phyloP scores from a whole-genome alignment of 2,797 vertebrate genomes.

The Ispidina picta region DNA sequence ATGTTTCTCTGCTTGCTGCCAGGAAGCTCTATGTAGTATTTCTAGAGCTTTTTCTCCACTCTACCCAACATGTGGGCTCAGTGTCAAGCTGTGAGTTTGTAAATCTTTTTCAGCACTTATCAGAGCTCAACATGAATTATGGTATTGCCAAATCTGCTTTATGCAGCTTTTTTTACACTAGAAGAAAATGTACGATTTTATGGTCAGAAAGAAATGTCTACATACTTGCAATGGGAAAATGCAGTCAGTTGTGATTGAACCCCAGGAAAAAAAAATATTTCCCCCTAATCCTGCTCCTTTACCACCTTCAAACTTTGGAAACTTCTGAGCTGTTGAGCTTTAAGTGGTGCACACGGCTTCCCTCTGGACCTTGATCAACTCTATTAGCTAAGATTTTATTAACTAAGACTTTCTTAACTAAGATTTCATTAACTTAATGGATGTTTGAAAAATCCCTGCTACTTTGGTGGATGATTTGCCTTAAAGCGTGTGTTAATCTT shows the following conservation, averaged over 20 bases:
- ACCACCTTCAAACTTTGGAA: slow-evolving; percentile 41
- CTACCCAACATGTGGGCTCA: slow-evolving; percentile 73
- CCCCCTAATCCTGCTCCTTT: not conserved
- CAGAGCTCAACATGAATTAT: slow-evolving; percentile 75
- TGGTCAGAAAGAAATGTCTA: slow-evolving; percentile 56
- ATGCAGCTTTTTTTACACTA: slow-evolving; percentile 45
- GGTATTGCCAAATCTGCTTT: slow-evolving; percentile 69
- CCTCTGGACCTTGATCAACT: slow-evolving; percentile 33
- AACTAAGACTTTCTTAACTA: slow-evolving; percentile 20
- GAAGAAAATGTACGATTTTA: slow-evolving; percentile 65
- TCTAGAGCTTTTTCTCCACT: slow-evolving; percentile 71
- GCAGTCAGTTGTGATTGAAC: slow-evolving; percentile 35
- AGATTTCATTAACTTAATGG: slow-evolving; percentile 39
- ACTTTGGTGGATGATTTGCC: slow-evolving; percentile 15
- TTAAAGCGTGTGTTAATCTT: slow-evolving; percentile 20
- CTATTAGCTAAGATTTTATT: slow-evolving; percentile 33
- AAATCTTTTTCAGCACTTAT: slow-evolving; percentile 78
- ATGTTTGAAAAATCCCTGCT: slow-evolving; percentile 28
- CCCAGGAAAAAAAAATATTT: slow-evolving; percentile 1
- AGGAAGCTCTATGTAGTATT: slow-evolving; percentile 70
- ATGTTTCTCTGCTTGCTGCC: slow-evolving; percentile 71
- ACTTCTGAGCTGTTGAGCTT: slow-evolving; percentile 10
- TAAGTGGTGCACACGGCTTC: not conserved
- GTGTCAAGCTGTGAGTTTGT: slow-evolving; percentile 77
- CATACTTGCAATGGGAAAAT: slow-evolving; percentile 34